Evolutionary conservation across 2,113 vertebrate genomes (phyloP), one percentile per base, ranked within the genome.

Genomic region (Canis aureus): DNA sequence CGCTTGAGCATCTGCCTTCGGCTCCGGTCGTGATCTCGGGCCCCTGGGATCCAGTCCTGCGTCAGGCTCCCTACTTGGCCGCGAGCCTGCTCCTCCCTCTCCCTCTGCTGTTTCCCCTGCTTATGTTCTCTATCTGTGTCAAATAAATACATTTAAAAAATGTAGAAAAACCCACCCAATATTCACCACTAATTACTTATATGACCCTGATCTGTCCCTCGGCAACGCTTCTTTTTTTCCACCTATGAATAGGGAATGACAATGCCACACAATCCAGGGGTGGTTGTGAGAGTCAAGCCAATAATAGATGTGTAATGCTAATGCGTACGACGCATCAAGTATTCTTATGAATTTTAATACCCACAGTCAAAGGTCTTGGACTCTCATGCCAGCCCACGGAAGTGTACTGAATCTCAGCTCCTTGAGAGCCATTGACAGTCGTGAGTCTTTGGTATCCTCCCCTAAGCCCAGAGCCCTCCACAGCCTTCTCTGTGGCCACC

Each of bases 311-410:
- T 91, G 19, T 60, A 92, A 87, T 15, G 60, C 8, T 32, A 29
- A 43, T 67, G 13, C 29, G 11, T 80, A 80, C 23, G 59, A 76
- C 55, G 27, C n/a, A 13, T 8, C 85, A 87, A 74, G 2, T 51
- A 64, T 60, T 89, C 32, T 73, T 67, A 81, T 7, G 27, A 55
- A 20, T 55, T 86, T 97, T 92, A 59, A 89, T 87, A 84, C 53
- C 62, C 32, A 71, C 12, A 67, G 22, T 73, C 78, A 43, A 89
- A 84, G 57, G 59, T 62, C 27, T 80, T 83, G 55, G 60, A 43
- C 20, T 60, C 17, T 57, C 62, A n/a, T 82, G 89, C 64, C 10
- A 92, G 17, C 35, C n/a, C 82, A 12, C 13, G 25, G 32, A 8
- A 90, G 2, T 13, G 87, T 57, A 25, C 86, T 43, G 27, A 95